Evolutionary conservation across 2,113 vertebrate species (phyloP), one percentile per base, ranked within the genome.

Genomic region (Pedionomus torquatus): DNA sequence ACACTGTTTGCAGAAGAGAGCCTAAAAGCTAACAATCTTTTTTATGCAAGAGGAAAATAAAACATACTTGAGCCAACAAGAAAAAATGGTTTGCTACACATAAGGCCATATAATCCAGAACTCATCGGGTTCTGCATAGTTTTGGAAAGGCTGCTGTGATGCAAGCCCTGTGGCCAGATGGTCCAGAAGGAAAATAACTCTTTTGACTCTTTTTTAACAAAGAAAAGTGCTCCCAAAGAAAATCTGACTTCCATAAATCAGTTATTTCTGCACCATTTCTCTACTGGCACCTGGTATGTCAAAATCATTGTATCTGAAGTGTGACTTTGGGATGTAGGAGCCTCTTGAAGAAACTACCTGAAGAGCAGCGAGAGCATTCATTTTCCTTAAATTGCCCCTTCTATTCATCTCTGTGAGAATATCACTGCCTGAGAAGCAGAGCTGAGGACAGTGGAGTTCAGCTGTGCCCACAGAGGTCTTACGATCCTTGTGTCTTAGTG

Each of bases 11-110:
- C 65, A 89, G 83, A 87, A 78, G 58, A 83, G 44, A 89, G 30
- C 48, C 95, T 96, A 89, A 95, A 94, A 95, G 61, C 94, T 92
- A 95, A 91, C 80, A 79, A 83, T 81, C 9, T 52, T 91, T 84
- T 89, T 87, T 68, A 46, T 72, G 30, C 12, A 60, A 68, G 17
- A 70, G 21, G 21, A 95, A 89, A 89, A 92, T 49, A 91, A 82
- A 77, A 46, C 26, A 86, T 37, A 19, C 44, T 92, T 69, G 21
- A 82, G 44, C 39, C 71, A 87, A 82, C 8, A 61, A 86, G 26
- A 83, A 75, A 66, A 87, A 77, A n/a, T n/a, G 1, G 4, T 83
- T 94, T 43, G 9, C 41, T 85, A 60, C 33, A 57, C 14, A 79
- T 46, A 75, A 72, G 39, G 31, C 17, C 30, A 58, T 31, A 60